Evolutionary conservation across 1,140 invertebrate genomes (phyloP), one percentile per base, ranked within the genome.

Genomic region (Holcopasites calliopsidis): DNA sequence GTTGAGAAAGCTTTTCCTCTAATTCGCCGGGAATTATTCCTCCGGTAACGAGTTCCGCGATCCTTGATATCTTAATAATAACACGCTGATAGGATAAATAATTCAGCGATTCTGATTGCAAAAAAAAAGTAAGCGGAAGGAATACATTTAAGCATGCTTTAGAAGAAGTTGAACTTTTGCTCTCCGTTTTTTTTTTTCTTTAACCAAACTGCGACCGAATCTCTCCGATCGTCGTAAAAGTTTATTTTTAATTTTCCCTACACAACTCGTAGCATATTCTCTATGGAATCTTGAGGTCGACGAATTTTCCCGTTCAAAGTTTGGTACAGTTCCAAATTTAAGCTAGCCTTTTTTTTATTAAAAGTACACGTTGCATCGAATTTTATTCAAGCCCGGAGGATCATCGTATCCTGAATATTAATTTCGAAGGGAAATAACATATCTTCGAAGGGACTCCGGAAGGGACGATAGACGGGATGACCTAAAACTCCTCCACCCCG

Each of bases 1-100:
- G 60, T 47, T 47, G 26, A 61, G 42, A 31, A 35, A 64, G 31
- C 60, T 8, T 64, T 64, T 47, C 60, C 31, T 64, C 42, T 64
- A 64, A 47, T 47, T 47, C n/a, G 42, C 28, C 31, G 49, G n/a
- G 28, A 47, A 44, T 64, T 64, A 64, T 64, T 31, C 40, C 16
- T 31, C 26, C n/a, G n/a, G 40, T 64, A 64, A 64, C 42, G 38
- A 64, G 60, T 2, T n/a, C 11, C 44, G 16, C 44, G 16, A 5
- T 5, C 44, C 44, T 47, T n/a, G 5, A 1, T 31, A 47, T 31
- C 21, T 6, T 38, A 44, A 28, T 16, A 26, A 11, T 21, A 28
- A 23, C 49, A 16, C 40, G 18, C 31, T 3, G 42, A 31, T 47
- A 21, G 31, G 1, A 64, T 42, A 62, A 42, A 62, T 47, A 64